Conservation (phyloP, 2,888 invertebrate genomes). For the Catotricha subobsoleta region DNA sequence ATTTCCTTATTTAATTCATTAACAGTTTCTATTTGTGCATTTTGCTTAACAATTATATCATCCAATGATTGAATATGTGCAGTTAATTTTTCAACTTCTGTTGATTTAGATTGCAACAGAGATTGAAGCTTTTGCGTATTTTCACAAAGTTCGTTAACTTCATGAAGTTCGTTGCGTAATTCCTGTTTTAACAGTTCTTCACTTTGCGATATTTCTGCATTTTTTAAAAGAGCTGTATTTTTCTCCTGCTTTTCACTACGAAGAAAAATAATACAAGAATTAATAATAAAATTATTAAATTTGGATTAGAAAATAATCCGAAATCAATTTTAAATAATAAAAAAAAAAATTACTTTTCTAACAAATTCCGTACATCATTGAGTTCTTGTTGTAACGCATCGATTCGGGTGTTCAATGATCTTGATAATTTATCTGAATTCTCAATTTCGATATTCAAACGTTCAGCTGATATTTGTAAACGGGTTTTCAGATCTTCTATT, state of each 20-base stretch:
- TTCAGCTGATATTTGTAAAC: conserved; percentile 23
- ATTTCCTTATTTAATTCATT: conserved; percentile 39
- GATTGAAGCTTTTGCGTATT: conserved; percentile 30
- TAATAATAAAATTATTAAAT: not conserved
- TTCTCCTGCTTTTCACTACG: conserved; percentile 54
- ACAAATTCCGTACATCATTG: conserved; percentile 16
- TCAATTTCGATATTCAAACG: conserved; percentile 25
- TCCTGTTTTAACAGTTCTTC: conserved; percentile 59
- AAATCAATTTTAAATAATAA: not conserved
- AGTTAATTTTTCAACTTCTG: too few species aligned
- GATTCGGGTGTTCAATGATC: conserved; percentile 20
- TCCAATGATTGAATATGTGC: too few species aligned
- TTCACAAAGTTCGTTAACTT: conserved; percentile 33
- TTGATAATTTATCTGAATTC: conserved; percentile 23
- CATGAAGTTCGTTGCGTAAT: conserved; percentile 28
- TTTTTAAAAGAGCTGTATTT: conserved; percentile 53
- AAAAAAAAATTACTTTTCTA: conserved; percentile 16
- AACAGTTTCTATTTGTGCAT: conserved; percentile 16
- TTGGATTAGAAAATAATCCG: not conserved
- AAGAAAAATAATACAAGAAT: conserved; percentile 8
- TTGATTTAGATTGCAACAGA: not conserved
- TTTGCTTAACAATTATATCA: too few species aligned
- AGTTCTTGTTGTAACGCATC: conserved; percentile 19
- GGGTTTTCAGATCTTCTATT: conserved; percentile 21
- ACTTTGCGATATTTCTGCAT: conserved; percentile 67